phyloP scores from a whole-genome alignment of 1,140 invertebrate species.

The Temnothorax nylanderi region DNA sequence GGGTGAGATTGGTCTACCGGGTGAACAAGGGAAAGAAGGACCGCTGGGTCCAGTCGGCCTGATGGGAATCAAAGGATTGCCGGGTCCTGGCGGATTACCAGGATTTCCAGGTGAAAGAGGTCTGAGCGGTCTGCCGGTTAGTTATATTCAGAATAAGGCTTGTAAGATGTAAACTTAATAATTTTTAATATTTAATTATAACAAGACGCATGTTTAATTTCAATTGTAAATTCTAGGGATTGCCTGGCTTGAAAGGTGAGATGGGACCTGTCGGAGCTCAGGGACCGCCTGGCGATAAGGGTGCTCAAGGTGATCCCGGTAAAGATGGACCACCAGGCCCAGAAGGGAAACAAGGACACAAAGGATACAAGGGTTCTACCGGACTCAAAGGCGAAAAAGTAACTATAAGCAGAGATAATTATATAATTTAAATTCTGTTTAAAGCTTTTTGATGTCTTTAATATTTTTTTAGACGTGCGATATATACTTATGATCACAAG shows the following conservation, averaged over 20 bases:
- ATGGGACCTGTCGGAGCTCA: conserved; percentile 89
- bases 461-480: conserved; percentile 75
- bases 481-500: not conserved
- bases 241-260: conserved; percentile 89
- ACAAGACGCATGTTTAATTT: not conserved
- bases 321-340: conserved; percentile 89
- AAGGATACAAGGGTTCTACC: conserved; percentile 89
- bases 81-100: conserved; percentile 91
- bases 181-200: not conserved
- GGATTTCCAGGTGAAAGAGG: conserved; percentile 92
- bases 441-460: conserved; percentile 83
- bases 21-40: conserved; percentile 93
- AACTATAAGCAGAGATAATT: conserved; percentile 6
- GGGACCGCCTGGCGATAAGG: conserved; percentile 91
- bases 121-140: conserved; percentile 87
- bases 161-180: not conserved
- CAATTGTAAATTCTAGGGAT: conserved; percentile 85
- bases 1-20: conserved; percentile 89
- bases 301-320: conserved; percentile 92
- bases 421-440: conserved; percentile 87
- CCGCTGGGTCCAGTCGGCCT: conserved; percentile 89
- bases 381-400: conserved; percentile 85
- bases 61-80: conserved; percentile 89
- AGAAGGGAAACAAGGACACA: conserved; percentile 89
- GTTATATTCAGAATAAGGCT: conserved; percentile 5